phyloP scores from a whole-genome alignment of 1,140 invertebrate species.

The Mercenaria mercenaria region DNA sequence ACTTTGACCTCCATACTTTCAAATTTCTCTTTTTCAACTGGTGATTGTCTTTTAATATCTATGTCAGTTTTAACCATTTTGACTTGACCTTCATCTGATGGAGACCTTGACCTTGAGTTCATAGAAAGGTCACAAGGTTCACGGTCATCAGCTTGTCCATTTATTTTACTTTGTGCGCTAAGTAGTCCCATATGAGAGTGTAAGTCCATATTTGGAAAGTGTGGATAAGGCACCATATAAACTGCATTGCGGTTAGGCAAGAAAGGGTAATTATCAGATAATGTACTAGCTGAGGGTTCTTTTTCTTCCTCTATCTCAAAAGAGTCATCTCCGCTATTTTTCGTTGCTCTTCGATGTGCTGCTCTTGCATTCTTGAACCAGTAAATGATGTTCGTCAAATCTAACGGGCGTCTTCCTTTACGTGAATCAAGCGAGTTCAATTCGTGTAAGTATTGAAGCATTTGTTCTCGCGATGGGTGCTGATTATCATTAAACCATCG shows the following conservation, averaged over 20 bases:
- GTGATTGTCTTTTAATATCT: constrained; percentile 37
- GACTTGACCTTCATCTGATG: neutral
- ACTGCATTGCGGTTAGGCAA: constrained; percentile 74
- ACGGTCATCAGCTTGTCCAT: constrained; percentile 33
- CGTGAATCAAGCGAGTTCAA: constrained; percentile 96
- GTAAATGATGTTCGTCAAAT: constrained; percentile 99
- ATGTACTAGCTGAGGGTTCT: constrained; percentile 50
- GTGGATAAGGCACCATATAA: constrained; percentile 73
- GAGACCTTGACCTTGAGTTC: constrained; percentile 55
- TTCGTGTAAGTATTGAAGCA: constrained; percentile 97
- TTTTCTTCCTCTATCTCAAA: constrained; percentile 80
- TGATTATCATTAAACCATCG: constrained; percentile 98
- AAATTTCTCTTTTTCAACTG: constrained; percentile 32
- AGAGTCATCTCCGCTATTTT: constrained; percentile 76
- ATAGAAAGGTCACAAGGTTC: constrained; percentile 69
- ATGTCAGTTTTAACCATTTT: constrained; percentile 32
- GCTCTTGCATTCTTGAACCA: constrained; percentile 99
- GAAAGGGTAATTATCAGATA: constrained; percentile 50
- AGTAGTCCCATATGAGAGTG: constrained; percentile 48
- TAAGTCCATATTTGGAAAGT: constrained; percentile 53
- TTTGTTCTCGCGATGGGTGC: constrained; percentile 93
- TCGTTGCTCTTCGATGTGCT: constrained; percentile 92
- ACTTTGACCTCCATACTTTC: neutral
- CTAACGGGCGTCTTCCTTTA: constrained; percentile 94
- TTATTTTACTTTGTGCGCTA: constrained; percentile 32